phyloP scores from a whole-genome alignment of 37 sponge, comb jelly and placozoan species.

The Beroe ovata region DNA sequence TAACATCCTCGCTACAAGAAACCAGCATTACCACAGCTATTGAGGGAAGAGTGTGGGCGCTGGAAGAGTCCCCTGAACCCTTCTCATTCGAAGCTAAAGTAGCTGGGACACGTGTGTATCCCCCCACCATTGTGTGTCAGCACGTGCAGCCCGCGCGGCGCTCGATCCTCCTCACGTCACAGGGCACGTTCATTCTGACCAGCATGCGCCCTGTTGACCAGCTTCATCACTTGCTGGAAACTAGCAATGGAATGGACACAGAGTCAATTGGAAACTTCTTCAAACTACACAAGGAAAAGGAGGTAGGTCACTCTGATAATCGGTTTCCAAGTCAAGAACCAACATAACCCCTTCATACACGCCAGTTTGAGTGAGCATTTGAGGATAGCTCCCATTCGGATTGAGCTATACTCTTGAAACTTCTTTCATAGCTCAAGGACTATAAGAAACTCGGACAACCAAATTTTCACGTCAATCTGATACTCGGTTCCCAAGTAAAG shows the following conservation, averaged over 20 bases:
- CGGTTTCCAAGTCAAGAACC: no score
- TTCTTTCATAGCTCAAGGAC: no score
- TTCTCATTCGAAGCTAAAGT: constrained; percentile 62
- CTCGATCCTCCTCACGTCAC: constrained; percentile 81
- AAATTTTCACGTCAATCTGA: no score
- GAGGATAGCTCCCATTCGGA: no score
- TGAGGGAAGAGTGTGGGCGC: constrained; percentile 82
- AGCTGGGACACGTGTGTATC: constrained; percentile 67
- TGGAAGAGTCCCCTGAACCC: constrained; percentile 76
- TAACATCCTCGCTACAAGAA: constrained; percentile 10
- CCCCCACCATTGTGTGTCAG: constrained; percentile 85
- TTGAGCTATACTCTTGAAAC: no score
- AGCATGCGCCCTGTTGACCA: constrained; percentile 90
- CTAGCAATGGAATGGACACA: constrained; percentile 65
- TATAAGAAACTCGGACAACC: no score
- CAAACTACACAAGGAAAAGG: constrained; percentile 76
- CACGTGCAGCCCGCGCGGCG: constrained; percentile 77
- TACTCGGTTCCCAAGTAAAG: no score
- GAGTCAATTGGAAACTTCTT: constrained; percentile 81
- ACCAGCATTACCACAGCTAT: constrained; percentile 68
- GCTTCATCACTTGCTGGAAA: constrained; percentile 76
- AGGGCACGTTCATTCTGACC: constrained; percentile 70
- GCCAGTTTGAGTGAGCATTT: no score
- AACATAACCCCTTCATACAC: no score
- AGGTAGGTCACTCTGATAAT: no score